Base-by-base conservation (phyloP, 2,797 vertebrate genomes). In the Ptychobarbus kaznakovi region DNA sequence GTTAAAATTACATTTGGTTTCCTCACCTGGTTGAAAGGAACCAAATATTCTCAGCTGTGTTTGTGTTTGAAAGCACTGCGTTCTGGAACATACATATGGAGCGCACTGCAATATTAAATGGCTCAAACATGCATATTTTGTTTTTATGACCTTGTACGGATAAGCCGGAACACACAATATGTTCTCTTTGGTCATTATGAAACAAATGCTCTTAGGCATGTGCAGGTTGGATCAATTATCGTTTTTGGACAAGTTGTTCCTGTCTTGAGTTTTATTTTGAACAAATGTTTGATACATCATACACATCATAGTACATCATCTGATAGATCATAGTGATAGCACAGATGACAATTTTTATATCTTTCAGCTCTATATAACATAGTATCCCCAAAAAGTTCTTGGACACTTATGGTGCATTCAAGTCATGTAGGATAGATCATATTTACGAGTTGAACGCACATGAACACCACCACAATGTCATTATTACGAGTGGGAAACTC, bases 211-310 rank as follows among this genome's bases (percentile, higher is more conserved):
- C 40, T 49, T 32, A 58, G 75, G 65, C 12, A 78, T 44, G 20
- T 61, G 76, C 75, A 72, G 51, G 53, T 28, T 79, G 83, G 13
- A 72, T 32, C 65, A 32, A 70, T 84, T 72, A 79, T 72, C 3
- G n/a, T 79, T 78, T 56, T 61, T 5, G 49, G 35, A 84, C 75
- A 70, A 79, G 38, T 46, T 79, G 83, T 84, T 84, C 66, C 25
- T 44, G 3, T 78, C 65, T 16, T 46, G 35, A 65, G n/a, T 65
- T 75, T n/a, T 3, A 0, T 51, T 35, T 68, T 77, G 32, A 32
- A 32, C 32, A 32, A 32, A 32, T 32, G 32, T 32, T 32, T 32
- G 32, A n/a, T 42, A 10, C 22, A 28, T 76, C 22, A 66, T 28
- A 35, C 10, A 44, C 10, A 44, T 46, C 11, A 49, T 49, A 5